phyloP scores from a whole-genome alignment of 2,888 invertebrate species.

The Chironomus riparius region DNA sequence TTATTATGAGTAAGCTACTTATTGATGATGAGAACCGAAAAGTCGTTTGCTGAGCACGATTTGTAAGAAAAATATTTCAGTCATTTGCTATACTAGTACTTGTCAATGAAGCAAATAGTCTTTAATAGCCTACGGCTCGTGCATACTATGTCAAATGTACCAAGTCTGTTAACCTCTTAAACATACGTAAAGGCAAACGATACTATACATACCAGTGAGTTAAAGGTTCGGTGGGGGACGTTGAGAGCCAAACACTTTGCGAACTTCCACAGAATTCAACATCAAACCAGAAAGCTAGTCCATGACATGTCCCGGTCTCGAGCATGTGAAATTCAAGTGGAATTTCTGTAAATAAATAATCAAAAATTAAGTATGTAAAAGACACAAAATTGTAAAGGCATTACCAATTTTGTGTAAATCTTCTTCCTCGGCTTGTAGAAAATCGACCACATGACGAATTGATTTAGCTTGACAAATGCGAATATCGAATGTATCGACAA shows the following conservation, averaged over 20 bases:
- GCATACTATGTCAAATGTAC: too few species aligned
- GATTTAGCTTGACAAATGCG: conserved; percentile 94
- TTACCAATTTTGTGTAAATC: conserved; percentile 81
- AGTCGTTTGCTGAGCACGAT: too few species aligned
- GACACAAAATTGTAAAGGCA: conserved; percentile 34
- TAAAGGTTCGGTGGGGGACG: conserved; percentile 93
- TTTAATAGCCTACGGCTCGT: too few species aligned
- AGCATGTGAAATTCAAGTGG: conserved; percentile 87
- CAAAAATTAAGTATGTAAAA: too few species aligned
- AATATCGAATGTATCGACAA: conserved; percentile 97
- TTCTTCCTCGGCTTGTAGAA: conserved; percentile 81
- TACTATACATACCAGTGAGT: conserved; percentile 70
- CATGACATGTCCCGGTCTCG: conserved; percentile 91
- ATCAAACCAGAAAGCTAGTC: conserved; percentile 99
- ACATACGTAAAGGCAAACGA: background rate
- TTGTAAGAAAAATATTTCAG: too few species aligned
- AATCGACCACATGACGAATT: conserved; percentile 87
- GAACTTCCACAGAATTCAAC: conserved; percentile 88
- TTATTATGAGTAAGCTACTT: too few species aligned
- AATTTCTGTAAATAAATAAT: conserved; percentile 53
- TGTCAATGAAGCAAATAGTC: too few species aligned
- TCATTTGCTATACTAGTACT: too few species aligned
- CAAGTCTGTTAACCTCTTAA: background rate
- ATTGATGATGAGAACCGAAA: too few species aligned
- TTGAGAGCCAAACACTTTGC: conserved; percentile 92